These are phyloP conservation scores for Megamerina dolium DNA, from an alignment of 2,888 invertebrate species.

Conservation along the genomic window DNA sequence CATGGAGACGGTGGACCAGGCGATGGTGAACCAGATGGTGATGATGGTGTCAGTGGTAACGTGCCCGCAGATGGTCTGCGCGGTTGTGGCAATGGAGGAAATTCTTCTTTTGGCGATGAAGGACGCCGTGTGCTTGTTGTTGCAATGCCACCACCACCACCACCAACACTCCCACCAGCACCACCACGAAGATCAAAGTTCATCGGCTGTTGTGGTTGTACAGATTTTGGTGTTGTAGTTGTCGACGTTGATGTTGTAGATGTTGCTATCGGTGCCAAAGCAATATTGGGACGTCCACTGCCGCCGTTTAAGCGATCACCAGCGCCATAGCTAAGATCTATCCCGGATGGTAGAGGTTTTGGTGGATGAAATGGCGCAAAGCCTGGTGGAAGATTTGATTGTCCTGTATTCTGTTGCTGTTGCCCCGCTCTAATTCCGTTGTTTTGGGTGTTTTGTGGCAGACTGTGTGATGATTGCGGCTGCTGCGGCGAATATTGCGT, in stretches of 20 bases:
- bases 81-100: conserved; percentile 24
- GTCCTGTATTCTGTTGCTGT: conserved; percentile 19
- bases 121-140: conserved; percentile 14
- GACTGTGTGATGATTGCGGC: not conserved
- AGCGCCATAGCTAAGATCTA: conserved; percentile 39
- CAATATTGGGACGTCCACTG: conserved; percentile 27
- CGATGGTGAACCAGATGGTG: conserved; percentile 17
- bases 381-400: conserved; percentile 30
- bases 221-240: conserved; percentile 26
- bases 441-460: not conserved
- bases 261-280: conserved; percentile 28
- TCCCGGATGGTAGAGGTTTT: conserved; percentile 38
- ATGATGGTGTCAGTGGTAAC: conserved; percentile 28
- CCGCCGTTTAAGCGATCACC: conserved; percentile 19
- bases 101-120: conserved; percentile 22
- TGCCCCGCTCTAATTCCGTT: conserved; percentile 1
- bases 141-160: conserved; percentile 5
- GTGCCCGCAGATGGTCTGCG: conserved; percentile 25
- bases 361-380: conserved; percentile 35
- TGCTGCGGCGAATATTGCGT: conserved; percentile 2
- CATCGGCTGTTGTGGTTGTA: conserved; percentile 12
- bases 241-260: conserved; percentile 20
- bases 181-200: conserved; percentile 30
- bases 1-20: conserved; percentile 15
- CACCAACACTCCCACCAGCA: conserved; percentile 6